These are phyloP conservation scores for Crotalus tigris DNA, from an alignment of 2,113 vertebrate genomes.

Conservation along the genomic window DNA sequence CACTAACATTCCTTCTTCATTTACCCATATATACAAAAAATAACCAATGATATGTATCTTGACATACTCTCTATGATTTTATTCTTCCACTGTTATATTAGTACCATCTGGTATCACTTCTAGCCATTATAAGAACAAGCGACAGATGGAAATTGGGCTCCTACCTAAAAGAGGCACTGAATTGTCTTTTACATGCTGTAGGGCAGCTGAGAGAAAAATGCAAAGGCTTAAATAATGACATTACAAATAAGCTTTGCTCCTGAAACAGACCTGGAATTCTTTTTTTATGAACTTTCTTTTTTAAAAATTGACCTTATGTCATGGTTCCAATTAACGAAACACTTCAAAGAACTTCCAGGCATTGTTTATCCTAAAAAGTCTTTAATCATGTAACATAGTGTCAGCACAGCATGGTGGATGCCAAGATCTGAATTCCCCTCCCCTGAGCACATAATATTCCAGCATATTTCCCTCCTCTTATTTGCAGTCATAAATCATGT, in stretches of 20 bases:
- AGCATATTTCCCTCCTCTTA: too few relatives aligned
- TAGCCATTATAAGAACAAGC: background rate
- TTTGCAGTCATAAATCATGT: too few relatives aligned
- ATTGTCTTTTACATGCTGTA: background rate
- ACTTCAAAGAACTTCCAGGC: too few relatives aligned
- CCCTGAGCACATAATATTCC: too few relatives aligned
- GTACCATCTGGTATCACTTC: background rate
- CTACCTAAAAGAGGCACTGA: background rate
- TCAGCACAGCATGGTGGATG: too few relatives aligned
- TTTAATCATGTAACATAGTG: too few relatives aligned
- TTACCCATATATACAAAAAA: background rate
- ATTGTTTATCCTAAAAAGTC: too few relatives aligned
- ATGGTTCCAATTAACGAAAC: too few relatives aligned
- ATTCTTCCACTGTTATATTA: background rate
- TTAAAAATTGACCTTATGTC: background rate
- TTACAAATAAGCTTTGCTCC: background rate
- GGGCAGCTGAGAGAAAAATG: background rate
- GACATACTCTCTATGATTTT: background rate
- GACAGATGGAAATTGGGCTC: background rate
- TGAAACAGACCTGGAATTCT: background rate
- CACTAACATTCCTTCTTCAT: background rate
- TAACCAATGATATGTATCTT: background rate
- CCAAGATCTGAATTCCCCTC: too few relatives aligned
- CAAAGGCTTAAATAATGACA: background rate
- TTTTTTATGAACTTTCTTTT: background rate